These are phyloP conservation scores for Coregonus suidteri DNA, from an alignment of 2,797 vertebrate genomes.

Conservation along the genomic window DNA sequence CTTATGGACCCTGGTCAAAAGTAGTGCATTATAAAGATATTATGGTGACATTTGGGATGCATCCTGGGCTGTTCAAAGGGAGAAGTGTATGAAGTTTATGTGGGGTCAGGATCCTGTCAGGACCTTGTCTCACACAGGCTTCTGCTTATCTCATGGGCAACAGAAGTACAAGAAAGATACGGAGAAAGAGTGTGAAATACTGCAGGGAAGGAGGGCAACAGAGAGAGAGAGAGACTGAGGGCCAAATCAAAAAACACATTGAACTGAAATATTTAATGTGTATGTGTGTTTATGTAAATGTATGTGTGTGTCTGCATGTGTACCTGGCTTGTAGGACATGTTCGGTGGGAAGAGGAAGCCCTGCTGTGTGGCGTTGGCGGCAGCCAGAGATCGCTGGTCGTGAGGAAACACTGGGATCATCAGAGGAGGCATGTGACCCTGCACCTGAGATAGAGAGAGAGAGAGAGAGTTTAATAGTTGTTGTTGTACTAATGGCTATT, in stretches of 20 bases:
- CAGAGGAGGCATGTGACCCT: conserved; percentile 93
- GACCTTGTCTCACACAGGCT: background rate
- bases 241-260: background rate
- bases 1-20: no score
- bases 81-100: background rate
- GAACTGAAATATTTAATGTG: background rate
- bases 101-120: background rate
- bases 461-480: background rate
- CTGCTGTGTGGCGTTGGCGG: conserved; percentile 91
- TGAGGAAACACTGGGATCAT: conserved; percentile 99
- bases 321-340: conserved; percentile 97
- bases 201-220: background rate
- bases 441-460: conserved; percentile 78
- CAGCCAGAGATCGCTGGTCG: conserved; percentile 94
- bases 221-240: background rate
- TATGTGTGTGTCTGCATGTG: background rate
- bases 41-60: background rate
- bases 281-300: background rate
- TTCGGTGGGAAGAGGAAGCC: conserved; percentile 93
- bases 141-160: background rate
- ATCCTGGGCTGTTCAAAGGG: background rate
- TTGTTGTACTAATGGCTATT: no score
- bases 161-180: background rate
- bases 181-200: background rate
- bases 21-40: background rate